Base-by-base conservation (phyloP, 37 sponge, comb jelly and placozoan genomes). In the Tethya wilhelma region DNA sequence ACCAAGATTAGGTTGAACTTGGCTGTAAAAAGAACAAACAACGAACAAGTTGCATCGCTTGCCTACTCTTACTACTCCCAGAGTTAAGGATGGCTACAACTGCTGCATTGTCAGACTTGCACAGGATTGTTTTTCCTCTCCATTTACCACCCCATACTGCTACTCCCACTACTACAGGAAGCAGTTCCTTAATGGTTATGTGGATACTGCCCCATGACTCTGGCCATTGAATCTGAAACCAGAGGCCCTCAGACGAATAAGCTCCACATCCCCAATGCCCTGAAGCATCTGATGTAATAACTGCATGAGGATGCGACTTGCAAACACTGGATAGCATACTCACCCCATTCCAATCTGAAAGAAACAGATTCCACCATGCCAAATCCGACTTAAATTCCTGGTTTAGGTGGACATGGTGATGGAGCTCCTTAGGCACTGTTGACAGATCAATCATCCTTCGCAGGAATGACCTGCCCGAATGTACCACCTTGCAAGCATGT, bases 251-350 rank as follows among this genome's bases (percentile, higher is more conserved):
- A 9, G 67, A 66, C 29, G 74, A n/a, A 46, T 71, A 65, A 12
- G 84, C 84, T 23, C 75, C 74, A 30, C 74, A 83, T 8, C 84
- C 84, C 84, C 84, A 83, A n/a, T 22, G 20, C 9, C 84, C 75
- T 39, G 75, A 83, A 14, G 84, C 75, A 73, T 83, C 84, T 28
- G 84, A 75, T 34, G 66, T 64, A 19, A 83, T 38, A 63, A 36
- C 30, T 11, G 71, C 9, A 42, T 12, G 31, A 11, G 80, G 69
- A 11, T 38, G 31, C 26, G 26, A 23, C 31, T 31, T 49, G 33
- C 19, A 29, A 25, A 53, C 28, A 34, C 73, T 72, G 7, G 29
- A 6, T 26, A 75, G 40, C 2, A 84, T 11, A 2, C 36, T 19
- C 0, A 71, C 63, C 11, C 87, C 87, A 74, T 84, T 84, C 75